Conservation (phyloP, 2,113 vertebrate genomes). For the Callithrix jacchus region DNA sequence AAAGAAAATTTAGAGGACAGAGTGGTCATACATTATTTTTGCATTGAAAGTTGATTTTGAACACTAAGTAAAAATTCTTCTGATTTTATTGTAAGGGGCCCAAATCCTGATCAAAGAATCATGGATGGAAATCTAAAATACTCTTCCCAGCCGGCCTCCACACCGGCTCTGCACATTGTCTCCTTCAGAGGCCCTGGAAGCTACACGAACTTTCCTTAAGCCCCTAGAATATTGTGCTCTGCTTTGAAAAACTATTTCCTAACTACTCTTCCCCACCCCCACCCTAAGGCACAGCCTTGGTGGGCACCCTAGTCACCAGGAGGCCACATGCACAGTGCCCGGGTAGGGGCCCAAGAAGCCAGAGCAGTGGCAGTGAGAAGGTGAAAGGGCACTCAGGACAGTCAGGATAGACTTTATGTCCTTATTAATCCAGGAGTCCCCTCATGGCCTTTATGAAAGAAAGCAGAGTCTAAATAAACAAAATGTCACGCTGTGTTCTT, state of each 20-base stretch:
- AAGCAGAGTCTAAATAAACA: neutral
- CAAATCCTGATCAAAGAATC: constrained; percentile 11
- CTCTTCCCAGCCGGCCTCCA: neutral
- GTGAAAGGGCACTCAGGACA: neutral
- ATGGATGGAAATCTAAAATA: neutral
- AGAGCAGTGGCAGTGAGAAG: neutral
- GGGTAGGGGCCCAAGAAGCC: neutral
- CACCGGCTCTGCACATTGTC: rapidly evolving
- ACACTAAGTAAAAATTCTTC: neutral
- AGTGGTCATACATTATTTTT: neutral
- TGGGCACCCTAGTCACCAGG: neutral
- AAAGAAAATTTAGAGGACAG: constrained; percentile 6
- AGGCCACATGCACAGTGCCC: neutral
- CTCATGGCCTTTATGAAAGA: neutral
- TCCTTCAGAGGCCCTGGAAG: neutral
- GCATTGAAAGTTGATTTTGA: constrained; percentile 47
- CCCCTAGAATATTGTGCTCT: neutral
- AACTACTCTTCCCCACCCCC: neutral
- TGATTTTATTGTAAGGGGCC: neutral
- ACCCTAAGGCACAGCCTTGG: neutral
- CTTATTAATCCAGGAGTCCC: neutral
- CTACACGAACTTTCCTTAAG: neutral
- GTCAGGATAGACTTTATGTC: neutral
- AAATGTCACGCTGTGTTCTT: neutral
- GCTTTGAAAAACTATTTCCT: neutral